Evolutionary conservation across 2,797 vertebrate genomes (phyloP), one percentile per base, ranked within the genome.

Genomic region (Ctenochaetus hawaiiensis): DNA sequence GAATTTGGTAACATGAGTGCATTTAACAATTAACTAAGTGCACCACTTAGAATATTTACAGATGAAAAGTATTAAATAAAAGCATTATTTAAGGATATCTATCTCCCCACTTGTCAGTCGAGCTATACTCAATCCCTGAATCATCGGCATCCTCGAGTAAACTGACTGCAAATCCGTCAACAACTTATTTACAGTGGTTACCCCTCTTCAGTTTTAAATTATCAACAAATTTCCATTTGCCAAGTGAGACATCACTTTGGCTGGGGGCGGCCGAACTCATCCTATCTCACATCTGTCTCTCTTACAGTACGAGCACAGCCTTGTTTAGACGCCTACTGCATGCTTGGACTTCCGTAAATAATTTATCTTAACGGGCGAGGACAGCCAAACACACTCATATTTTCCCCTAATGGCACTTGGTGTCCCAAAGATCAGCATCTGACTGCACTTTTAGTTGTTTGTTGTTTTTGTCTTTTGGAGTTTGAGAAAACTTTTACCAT

Each of bases 301-400:
- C 41, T 52, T 20, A 67, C 72, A 71, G 68, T 26, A 53, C 4
- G 51, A 77, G 60, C 53, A 26, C 59, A 5, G 63, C 66, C 30
- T 71, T 75, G 73, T 89, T 88, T 87, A 78, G 53, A 88, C 44
- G 37, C 67, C 81, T 18, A 78, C 69, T 47, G 75, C 61, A 20
- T 67, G 48, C 62, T 51, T 26, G 0, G 67, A 89, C 87, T 87
- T 91, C 82, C 69, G 76, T 91, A 91, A 92, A 91, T 89, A 83
- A 93, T 92, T 92, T 89, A 87, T 89, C 80, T 83, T 70, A 77
- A 65, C 22, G 11, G 60, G 61, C 57, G 4, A 70, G 20, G 84
- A 66, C 69, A 45, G 73, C 77, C 83, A 92, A 91, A 92, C 85
- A 89, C 3, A 52, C 49, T 62, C 44, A 30, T 12, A 45, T 60